Conservation (phyloP, 2,888 invertebrate genomes). For the Trissolcus japonicus region DNA sequence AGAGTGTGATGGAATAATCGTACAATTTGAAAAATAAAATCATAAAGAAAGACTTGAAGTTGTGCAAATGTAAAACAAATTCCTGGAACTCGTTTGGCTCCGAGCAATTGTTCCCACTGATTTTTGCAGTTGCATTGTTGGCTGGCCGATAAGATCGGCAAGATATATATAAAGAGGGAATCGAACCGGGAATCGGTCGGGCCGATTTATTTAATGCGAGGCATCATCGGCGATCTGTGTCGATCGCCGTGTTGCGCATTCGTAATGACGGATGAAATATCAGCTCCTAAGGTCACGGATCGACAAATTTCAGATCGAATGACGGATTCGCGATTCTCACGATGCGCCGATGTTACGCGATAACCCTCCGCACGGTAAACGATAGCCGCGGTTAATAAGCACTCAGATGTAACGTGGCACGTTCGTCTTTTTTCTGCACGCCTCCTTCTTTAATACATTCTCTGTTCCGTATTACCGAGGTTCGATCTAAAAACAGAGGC, state of each 20-base stretch:
- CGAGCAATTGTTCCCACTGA: too few relatives aligned
- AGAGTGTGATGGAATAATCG: too few relatives aligned
- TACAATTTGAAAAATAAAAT: too few relatives aligned
- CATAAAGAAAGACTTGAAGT: too few relatives aligned
- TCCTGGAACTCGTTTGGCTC: too few relatives aligned
- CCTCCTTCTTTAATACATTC: background rate
- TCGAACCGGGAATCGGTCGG: conserved; percentile 15
- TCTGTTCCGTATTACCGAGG: conserved; percentile 16
- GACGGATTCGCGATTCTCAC: conserved; percentile 53
- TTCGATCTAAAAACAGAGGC: background rate
- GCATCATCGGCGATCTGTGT: conserved; percentile 24
- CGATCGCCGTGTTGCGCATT: conserved; percentile 26
- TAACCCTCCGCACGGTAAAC: conserved; percentile 40
- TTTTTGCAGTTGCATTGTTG: too few relatives aligned
- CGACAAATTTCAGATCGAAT: conserved; percentile 54
- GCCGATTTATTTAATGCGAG: conserved; percentile 26
- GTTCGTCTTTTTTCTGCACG: conserved; percentile 34
- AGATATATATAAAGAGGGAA: background rate
- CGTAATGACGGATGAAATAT: conserved; percentile 55
- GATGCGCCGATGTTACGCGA: conserved; percentile 52
- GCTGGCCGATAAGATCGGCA: too few relatives aligned
- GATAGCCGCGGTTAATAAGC: conserved; percentile 45
- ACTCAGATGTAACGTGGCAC: conserved; percentile 29
- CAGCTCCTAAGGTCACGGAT: conserved; percentile 49
- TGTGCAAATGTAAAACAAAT: too few relatives aligned